Base-by-base conservation (phyloP, 2,113 vertebrate species). In the Astur gentilis region DNA sequence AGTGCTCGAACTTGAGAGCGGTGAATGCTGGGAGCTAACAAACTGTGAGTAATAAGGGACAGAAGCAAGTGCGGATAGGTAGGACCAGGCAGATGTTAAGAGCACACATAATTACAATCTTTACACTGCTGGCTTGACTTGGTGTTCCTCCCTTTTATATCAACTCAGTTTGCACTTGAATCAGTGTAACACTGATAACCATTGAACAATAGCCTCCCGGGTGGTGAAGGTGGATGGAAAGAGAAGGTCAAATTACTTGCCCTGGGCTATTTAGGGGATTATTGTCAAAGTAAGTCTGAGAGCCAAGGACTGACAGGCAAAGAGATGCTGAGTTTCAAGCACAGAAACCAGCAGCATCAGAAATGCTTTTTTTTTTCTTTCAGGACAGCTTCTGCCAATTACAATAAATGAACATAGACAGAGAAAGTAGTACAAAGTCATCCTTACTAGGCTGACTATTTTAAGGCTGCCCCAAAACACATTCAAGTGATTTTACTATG, bases 371-470 rank as follows among this genome's bases (percentile, higher is more conserved):
- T 86, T 83, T 83, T 75, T 83, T 40, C 34, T 89, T 89, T 58
- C 49, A 79, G 87, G n/a, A 70, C 47, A 54, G 36, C 40, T 92
- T 83, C 69, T 95, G 64, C 65, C 69, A 82, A 38, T 79, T 88
- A 62, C 12, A 18, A 73, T 62, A 95, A 77, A 73, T 50, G 49
- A 93, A 22, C 26, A 81, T 50, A 26, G 38, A 84, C 79, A 88
- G 25, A 83, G 26, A 95, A 94, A 97, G 66, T 90, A 96, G 93
- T 83, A 95, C 95, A 97, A 92, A 95, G 96, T 94, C 81, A 97
- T 55, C 42, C 76, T 95, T 96, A 91, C 34, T 85, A 97, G 94
- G 91, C 42, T 93, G 86, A 76, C 90, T 97, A 95, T 97, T 97
- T 97, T 87, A 95, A 96, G 94, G 36, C n/a, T 70, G 89, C 40